These are phyloP conservation scores for Nephrotoma flavescens DNA, from an alignment of 2,888 invertebrate genomes.

Conservation along the genomic window DNA sequence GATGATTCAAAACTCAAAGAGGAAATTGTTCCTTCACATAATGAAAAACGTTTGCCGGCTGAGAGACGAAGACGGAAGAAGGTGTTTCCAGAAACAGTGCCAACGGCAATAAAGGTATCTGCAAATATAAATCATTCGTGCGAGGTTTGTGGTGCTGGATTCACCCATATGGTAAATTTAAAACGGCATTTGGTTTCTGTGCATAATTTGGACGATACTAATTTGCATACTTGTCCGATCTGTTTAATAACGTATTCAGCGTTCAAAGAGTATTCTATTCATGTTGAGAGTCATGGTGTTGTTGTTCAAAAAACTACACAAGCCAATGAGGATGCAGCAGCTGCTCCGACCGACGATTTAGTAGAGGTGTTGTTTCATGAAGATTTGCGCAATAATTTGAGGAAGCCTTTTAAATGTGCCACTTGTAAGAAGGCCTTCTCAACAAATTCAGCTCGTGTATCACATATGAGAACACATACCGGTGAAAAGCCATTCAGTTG, in stretches of 20 bases:
- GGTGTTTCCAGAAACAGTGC: neutral
- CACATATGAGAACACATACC: slow-evolving; percentile 11
- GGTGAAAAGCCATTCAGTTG: slow-evolving; percentile 13
- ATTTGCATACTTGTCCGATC: slow-evolving; percentile 1
- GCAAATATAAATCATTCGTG: slow-evolving; percentile 9
- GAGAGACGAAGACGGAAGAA: neutral
- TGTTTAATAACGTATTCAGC: slow-evolving; percentile 5
- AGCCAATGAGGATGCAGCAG: neutral
- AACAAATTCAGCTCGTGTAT: slow-evolving; percentile 10
- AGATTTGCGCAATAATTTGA: neutral
- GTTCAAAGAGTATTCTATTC: neutral
- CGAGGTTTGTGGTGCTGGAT: slow-evolving; percentile 13
- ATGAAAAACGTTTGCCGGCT: neutral
- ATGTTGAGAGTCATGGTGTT: neutral
- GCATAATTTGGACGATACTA: neutral
- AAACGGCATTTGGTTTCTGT: slow-evolving; percentile 9
- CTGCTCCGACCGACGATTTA: neutral
- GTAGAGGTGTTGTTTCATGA: neutral
- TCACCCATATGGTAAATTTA: slow-evolving; percentile 11
- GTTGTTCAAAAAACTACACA: neutral
- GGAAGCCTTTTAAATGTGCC: neutral
- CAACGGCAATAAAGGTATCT: neutral
- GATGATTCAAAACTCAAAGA: neutral
- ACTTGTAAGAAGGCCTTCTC: slow-evolving; percentile 7
- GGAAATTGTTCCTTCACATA: neutral